Evolutionary conservation across 2,797 vertebrate genomes (phyloP).

Genomic region (Thaleichthys pacificus): DNA sequence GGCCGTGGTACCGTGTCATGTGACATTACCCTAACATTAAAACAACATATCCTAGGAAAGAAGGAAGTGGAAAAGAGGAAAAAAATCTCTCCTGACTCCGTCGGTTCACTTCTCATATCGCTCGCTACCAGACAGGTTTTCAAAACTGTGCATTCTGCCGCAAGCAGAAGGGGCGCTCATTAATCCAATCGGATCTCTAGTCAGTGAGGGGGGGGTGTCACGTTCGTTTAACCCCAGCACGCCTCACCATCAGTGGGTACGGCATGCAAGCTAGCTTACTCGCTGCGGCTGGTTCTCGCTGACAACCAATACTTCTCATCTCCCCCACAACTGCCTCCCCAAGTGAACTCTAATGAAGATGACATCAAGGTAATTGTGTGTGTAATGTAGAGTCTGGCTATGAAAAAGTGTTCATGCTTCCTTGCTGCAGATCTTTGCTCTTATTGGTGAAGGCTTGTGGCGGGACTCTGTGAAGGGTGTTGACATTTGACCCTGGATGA

Average conservation of each 20-base stretch:
- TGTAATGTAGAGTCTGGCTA: conserved; percentile 23
- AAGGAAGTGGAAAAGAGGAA: neutral
- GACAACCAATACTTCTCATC: neutral
- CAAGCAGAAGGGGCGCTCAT: conserved; percentile 5
- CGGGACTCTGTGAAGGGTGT: neutral
- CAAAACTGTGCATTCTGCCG: neutral
- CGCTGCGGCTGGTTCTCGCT: conserved; percentile 6
- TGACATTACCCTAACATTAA: conserved; percentile 10
- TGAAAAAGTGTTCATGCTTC: conserved; percentile 19
- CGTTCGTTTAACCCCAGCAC: conserved; percentile 31
- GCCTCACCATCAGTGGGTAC: neutral
- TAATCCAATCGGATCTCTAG: conserved; percentile 30
- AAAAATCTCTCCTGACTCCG: neutral
- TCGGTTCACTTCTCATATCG: conserved; percentile 6
- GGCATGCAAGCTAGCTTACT: neutral
- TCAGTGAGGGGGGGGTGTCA: conserved; percentile 35
- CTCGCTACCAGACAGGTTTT: neutral
- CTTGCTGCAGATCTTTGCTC: neutral
- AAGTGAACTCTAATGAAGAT: conserved; percentile 20
- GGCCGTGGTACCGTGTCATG: neutral
- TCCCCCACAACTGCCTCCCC: neutral
- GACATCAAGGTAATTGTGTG: conserved; percentile 31
- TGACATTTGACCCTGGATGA: neutral
- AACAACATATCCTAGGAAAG: conserved; percentile 1
- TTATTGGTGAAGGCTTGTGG: neutral